These are phyloP conservation scores for Seriola dumerili DNA, from an alignment of 2,113 vertebrate species.

Conservation along the genomic window DNA sequence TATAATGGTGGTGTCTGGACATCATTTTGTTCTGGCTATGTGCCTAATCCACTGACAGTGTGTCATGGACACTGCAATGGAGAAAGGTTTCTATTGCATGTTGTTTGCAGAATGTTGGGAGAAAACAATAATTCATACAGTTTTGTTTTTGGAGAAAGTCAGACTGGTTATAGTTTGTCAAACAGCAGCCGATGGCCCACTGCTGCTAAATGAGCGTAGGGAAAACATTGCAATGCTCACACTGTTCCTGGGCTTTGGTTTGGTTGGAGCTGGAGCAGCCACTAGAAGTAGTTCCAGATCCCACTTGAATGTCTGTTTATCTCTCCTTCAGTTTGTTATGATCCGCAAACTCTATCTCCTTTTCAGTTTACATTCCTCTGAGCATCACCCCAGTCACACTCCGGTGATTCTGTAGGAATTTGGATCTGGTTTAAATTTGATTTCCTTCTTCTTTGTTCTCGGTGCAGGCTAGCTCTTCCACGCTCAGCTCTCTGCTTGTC, in stretches of 20 bases:
- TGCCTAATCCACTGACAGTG: not conserved
- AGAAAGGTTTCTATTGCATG: not conserved
- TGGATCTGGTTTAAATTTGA: slow-evolving; percentile 61
- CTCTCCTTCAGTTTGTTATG: slow-evolving; percentile 73
- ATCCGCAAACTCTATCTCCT: slow-evolving; percentile 62
- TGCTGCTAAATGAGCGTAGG: slow-evolving; percentile 32
- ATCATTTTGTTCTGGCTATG: not conserved
- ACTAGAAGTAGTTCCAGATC: slow-evolving; percentile 68
- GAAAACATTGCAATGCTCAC: slow-evolving; percentile 28
- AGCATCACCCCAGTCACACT: slow-evolving; percentile 60
- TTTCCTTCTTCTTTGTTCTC: slow-evolving; percentile 46
- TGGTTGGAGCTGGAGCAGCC: slow-evolving; percentile 41
- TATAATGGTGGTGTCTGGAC: not conserved
- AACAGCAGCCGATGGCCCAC: slow-evolving; percentile 19
- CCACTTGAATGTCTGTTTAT: slow-evolving; percentile 71
- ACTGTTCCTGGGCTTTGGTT: slow-evolving; percentile 24
- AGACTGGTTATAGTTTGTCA: not conserved
- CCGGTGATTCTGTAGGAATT: slow-evolving; percentile 47
- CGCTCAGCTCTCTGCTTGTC: slow-evolving; percentile 1
- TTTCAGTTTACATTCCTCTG: slow-evolving; percentile 74
- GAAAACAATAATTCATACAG: not conserved
- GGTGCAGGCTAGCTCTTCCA: not conserved
- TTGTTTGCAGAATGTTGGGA: slow-evolving; percentile 6
- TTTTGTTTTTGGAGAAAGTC: slow-evolving; percentile 35
- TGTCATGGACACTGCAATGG: not conserved